These are phyloP conservation scores for Alaudala cheleensis DNA, from an alignment of 2,113 vertebrate genomes.

Conservation along the genomic window DNA sequence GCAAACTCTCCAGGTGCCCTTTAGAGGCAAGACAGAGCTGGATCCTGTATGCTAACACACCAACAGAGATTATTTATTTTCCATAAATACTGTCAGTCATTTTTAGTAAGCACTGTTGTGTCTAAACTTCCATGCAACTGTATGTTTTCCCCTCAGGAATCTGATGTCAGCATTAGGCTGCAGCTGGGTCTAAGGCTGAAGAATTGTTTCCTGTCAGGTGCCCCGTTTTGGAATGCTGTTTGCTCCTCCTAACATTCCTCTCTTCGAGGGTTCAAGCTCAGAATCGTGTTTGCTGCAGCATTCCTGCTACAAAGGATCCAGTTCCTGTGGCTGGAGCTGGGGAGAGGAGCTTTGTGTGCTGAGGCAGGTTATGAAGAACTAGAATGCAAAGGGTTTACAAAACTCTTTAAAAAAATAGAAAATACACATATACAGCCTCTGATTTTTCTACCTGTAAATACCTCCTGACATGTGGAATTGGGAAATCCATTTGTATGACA, in stretches of 20 bases:
- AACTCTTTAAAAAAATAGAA: not conserved
- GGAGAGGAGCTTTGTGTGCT: not conserved
- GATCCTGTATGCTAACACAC: not conserved
- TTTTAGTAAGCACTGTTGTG: not conserved
- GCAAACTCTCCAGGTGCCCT: too few relatives aligned
- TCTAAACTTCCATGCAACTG: not conserved
- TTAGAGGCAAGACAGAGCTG: not conserved
- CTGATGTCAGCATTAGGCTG: not conserved
- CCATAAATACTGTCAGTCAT: not conserved
- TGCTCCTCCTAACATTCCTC: too few relatives aligned
- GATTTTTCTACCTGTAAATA: not conserved
- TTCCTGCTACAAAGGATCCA: not conserved
- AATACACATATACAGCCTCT: fast-evolving
- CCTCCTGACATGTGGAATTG: fast-evolving
- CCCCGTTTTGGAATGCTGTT: not conserved
- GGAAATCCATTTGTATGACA: not conserved
- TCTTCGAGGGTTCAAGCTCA: not conserved
- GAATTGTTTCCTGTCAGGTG: not conserved
- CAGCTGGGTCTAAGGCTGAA: not conserved
- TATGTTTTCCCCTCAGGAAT: not conserved
- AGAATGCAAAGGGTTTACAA: not conserved
- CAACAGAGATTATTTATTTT: not conserved
- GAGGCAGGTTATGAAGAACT: not conserved
- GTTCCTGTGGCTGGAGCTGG: not conserved
- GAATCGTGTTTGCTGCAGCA: not conserved